phyloP scores from a whole-genome alignment of 2,888 invertebrate species.

The Mallateleia sp. region DNA sequence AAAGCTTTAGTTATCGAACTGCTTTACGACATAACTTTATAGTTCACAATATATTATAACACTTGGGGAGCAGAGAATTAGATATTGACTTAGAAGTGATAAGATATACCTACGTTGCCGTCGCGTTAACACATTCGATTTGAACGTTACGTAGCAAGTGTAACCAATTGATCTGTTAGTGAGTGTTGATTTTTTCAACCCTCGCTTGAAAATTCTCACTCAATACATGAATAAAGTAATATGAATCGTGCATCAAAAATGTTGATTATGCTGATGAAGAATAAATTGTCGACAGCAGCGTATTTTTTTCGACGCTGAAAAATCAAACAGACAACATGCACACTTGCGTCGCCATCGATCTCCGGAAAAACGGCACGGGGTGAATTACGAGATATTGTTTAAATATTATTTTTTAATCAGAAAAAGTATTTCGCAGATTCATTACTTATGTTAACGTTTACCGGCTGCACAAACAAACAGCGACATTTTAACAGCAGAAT shows the following conservation, averaged over 20 bases:
- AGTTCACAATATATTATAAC: slow-evolving; percentile 33
- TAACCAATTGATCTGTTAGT: slow-evolving; percentile 24
- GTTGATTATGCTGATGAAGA: slow-evolving; percentile 63
- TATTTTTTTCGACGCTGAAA: slow-evolving; percentile 64
- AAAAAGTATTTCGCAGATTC: slow-evolving; percentile 48
- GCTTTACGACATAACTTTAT: slow-evolving; percentile 40
- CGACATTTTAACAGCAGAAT: slow-evolving; percentile 58
- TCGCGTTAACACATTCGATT: neutral
- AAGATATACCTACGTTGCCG: slow-evolving; percentile 21
- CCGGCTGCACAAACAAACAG: slow-evolving; percentile 42
- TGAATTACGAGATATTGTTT: slow-evolving; percentile 41
- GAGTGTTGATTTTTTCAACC: slow-evolving; percentile 56
- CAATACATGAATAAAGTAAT: no score
- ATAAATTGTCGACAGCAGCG: slow-evolving; percentile 16
- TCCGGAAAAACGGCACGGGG: neutral
- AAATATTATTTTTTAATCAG: slow-evolving; percentile 67
- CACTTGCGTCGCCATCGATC: slow-evolving; percentile 16
- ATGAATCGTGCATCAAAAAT: slow-evolving; percentile 40
- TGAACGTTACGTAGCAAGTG: neutral
- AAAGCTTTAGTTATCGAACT: slow-evolving; percentile 38
- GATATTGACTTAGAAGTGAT: slow-evolving; percentile 34
- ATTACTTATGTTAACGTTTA: slow-evolving; percentile 43
- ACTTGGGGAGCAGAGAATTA: slow-evolving; percentile 6
- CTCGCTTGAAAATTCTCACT: no score
- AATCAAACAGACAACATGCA: slow-evolving; percentile 51